Conservation (phyloP, 2,888 invertebrate species). For the Neelides folsomi region DNA sequence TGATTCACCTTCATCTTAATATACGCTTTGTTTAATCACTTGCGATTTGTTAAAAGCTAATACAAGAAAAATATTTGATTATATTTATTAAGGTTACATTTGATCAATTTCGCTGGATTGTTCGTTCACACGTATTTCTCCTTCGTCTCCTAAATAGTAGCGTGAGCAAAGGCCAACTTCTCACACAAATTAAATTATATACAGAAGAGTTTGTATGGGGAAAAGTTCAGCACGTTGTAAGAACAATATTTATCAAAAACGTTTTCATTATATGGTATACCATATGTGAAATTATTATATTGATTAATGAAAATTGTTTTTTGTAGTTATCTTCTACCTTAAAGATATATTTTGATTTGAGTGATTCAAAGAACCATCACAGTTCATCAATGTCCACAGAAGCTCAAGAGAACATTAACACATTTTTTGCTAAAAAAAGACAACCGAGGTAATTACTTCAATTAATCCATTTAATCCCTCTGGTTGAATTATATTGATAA, state of each 20-base stretch:
- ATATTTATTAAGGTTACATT: constrained; percentile 61
- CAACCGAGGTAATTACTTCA: constrained; percentile 34
- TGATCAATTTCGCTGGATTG: constrained; percentile 67
- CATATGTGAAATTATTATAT: background rate
- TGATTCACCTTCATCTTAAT: too few species aligned
- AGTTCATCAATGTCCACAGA: constrained; percentile 20
- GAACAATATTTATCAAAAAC: constrained; percentile 38
- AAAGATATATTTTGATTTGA: constrained; percentile 42
- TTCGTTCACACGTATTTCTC: constrained; percentile 58
- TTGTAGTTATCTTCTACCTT: constrained; percentile 66
- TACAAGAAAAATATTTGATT: too few species aligned
- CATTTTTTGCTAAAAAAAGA: constrained; percentile 40
- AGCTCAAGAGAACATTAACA: constrained; percentile 38
- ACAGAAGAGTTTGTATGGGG: constrained; percentile 73
- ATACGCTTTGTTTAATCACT: too few species aligned
- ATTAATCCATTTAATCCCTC: too few species aligned
- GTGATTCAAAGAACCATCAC: constrained; percentile 17
- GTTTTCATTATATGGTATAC: too few species aligned
- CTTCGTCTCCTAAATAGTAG: constrained; percentile 43
- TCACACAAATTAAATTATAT: constrained; percentile 46
- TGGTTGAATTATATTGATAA: too few species aligned
- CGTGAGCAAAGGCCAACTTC: constrained; percentile 41
- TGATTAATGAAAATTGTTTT: constrained; percentile 5
- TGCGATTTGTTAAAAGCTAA: too few species aligned
- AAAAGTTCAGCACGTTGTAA: constrained; percentile 74